Percentiles rank a stretch among this genome's conserved stretches.
Conservation (phyloP, 2,888 invertebrate species). For the Nephrotoma appendiculata region DNA sequence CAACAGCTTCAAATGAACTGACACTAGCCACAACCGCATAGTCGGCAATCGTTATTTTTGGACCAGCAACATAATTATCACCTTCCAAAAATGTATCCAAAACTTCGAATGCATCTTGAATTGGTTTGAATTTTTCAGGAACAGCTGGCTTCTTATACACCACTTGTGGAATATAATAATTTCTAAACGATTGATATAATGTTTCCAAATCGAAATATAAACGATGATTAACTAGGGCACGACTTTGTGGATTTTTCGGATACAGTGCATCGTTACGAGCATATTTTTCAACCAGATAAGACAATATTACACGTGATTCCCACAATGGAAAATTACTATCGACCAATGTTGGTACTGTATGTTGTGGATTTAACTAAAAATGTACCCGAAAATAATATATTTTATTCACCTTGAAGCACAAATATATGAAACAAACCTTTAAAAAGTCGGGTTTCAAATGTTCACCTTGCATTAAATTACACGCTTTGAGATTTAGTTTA, state of each 20-base stretch:
- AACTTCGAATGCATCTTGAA: slow-evolving; percentile 45
- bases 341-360: slow-evolving; percentile 55
- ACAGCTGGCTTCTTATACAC: slow-evolving; percentile 40
- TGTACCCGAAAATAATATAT: not conserved
- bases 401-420: not conserved
- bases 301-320: slow-evolving; percentile 64
- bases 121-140: slow-evolving; percentile 43
- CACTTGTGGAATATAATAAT: slow-evolving; percentile 44
- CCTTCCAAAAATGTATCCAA: slow-evolving; percentile 51
- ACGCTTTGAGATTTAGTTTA: slow-evolving; percentile 45
- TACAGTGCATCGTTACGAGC: slow-evolving; percentile 43
- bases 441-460: slow-evolving; percentile 54
- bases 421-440: slow-evolving; percentile 33
- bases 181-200: slow-evolving; percentile 45
- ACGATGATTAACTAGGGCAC: slow-evolving; percentile 55
- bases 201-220: slow-evolving; percentile 59
- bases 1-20: slow-evolving; percentile 46
- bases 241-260: slow-evolving; percentile 53
- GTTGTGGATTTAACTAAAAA: not conserved
- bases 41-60: slow-evolving; percentile 53
- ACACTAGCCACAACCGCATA: slow-evolving; percentile 45
- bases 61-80: slow-evolving; percentile 49
- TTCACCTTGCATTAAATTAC: slow-evolving; percentile 45
- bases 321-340: slow-evolving; percentile 59
- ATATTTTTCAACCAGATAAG: slow-evolving; percentile 18